phyloP scores from a whole-genome alignment of 1,140 invertebrate genomes.

The Dinoponera quadriceps region DNA sequence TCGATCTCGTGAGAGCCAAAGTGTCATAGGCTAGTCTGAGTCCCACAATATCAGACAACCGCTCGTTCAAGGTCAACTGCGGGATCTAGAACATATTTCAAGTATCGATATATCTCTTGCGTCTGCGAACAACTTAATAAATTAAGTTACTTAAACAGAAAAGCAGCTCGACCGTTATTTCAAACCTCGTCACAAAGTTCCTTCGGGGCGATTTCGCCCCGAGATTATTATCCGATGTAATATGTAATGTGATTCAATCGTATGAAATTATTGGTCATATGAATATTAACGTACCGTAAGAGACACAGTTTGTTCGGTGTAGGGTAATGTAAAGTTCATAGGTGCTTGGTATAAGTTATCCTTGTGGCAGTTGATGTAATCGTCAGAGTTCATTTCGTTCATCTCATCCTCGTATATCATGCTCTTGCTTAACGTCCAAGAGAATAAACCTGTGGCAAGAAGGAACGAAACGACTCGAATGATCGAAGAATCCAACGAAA shows the following conservation, averaged over 20 bases:
- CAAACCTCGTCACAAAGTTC: background rate
- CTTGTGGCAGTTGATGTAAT: slow-evolving; percentile 69
- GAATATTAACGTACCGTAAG: slow-evolving; percentile 61
- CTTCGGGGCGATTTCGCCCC: background rate
- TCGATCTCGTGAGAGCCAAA: slow-evolving; percentile 66
- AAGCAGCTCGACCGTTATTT: slow-evolving; percentile 4
- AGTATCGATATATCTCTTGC: slow-evolving; percentile 1
- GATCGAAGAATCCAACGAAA: background rate
- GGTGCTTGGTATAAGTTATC: slow-evolving; percentile 51
- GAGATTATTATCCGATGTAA: background rate
- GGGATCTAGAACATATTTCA: slow-evolving; percentile 67
- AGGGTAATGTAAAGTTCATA: slow-evolving; percentile 63
- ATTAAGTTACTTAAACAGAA: slow-evolving; percentile 4
- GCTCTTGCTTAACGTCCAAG: slow-evolving; percentile 67
- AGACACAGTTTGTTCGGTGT: slow-evolving; percentile 58
- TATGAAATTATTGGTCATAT: background rate
- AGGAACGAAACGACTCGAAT: background rate
- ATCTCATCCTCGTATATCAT: slow-evolving; percentile 29
- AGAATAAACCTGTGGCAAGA: slow-evolving; percentile 68
- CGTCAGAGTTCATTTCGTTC: slow-evolving; percentile 54
- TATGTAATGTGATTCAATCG: background rate
- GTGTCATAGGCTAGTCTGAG: slow-evolving; percentile 76
- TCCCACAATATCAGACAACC: slow-evolving; percentile 74
- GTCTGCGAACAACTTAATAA: slow-evolving; percentile 30
- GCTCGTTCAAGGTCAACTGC: slow-evolving; percentile 72